Percentiles rank a stretch among this genome's conserved stretches.
These are phyloP conservation scores for Menura novaehollandiae DNA, from an alignment of 2,113 vertebrate genomes.

Conservation along the genomic window DNA sequence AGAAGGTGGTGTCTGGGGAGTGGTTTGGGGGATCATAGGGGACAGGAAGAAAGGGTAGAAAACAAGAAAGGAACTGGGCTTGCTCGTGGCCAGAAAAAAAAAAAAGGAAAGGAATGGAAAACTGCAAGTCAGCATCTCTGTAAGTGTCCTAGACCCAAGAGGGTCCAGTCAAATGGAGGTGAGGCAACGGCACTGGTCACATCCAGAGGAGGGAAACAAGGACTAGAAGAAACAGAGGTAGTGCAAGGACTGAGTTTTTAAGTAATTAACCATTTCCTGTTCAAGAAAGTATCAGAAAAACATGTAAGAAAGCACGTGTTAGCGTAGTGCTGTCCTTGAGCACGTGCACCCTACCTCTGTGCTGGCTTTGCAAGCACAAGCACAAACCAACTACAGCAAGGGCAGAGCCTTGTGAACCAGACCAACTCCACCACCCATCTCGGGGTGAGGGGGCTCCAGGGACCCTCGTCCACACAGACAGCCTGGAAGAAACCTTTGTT, in stretches of 20 bases:
- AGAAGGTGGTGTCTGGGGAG: rapidly evolving
- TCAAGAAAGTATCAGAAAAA: neutral
- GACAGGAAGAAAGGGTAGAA: neutral
- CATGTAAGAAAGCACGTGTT: neutral
- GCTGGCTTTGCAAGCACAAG: neutral
- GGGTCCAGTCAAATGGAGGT: neutral
- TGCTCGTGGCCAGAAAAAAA: neutral
- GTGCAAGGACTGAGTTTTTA: neutral
- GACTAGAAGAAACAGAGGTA: neutral
- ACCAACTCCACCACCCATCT: rapidly evolving
- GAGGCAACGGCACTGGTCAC: neutral
- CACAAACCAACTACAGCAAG: neutral
- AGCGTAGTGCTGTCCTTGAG: neutral
- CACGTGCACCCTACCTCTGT: too few relatives aligned
- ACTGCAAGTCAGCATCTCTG: neutral
- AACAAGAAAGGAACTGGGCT: neutral
- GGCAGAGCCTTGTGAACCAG: neutral
- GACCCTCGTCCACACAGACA: neutral
- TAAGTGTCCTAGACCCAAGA: neutral
- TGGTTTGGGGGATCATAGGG: neutral
- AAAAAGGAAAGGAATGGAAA: neutral
- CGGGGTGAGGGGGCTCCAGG: neutral
- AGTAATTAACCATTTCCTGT: neutral
- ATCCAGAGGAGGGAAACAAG: neutral
- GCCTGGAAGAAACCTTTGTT: neutral